These are phyloP conservation scores for Lagorchestes hirsutus DNA, from an alignment of 2,797 vertebrate genomes.

Conservation along the genomic window DNA sequence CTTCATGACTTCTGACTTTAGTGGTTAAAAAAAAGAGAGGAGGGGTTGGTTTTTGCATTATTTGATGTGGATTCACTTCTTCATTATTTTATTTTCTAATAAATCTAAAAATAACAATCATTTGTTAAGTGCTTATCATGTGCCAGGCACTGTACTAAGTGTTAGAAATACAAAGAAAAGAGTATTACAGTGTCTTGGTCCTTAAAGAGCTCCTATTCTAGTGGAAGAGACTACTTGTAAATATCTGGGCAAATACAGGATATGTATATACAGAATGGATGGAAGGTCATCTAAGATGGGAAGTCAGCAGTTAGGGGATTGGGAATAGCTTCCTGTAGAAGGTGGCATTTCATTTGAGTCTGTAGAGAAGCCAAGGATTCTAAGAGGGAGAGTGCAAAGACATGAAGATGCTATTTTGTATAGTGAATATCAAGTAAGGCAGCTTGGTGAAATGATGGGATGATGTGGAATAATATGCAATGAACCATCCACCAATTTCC, in stretches of 20 bases:
- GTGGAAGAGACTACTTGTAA: not conserved
- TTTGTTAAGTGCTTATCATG: not conserved
- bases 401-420: not conserved
- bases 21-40: not conserved
- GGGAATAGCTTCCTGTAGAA: not conserved
- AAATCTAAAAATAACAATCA: no score
- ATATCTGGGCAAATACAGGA: not conserved
- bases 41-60: not conserved
- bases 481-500: not conserved
- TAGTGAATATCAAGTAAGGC: not conserved
- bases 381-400: no score
- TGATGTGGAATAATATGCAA: not conserved
- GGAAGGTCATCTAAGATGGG: not conserved
- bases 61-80: constrained; percentile 32
- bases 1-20: not conserved
- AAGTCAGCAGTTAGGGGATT: not conserved
- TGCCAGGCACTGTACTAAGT: not conserved
- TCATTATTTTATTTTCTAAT: not conserved
- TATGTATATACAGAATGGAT: not conserved
- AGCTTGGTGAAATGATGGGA: not conserved
- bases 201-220: not conserved
- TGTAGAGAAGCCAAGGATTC: no score
- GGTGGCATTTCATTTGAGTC: no score
- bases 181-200: not conserved
- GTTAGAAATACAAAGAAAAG: not conserved